Conservation (phyloP, 2,888 invertebrate genomes). For the Synanthedon myopaeformis region DNA sequence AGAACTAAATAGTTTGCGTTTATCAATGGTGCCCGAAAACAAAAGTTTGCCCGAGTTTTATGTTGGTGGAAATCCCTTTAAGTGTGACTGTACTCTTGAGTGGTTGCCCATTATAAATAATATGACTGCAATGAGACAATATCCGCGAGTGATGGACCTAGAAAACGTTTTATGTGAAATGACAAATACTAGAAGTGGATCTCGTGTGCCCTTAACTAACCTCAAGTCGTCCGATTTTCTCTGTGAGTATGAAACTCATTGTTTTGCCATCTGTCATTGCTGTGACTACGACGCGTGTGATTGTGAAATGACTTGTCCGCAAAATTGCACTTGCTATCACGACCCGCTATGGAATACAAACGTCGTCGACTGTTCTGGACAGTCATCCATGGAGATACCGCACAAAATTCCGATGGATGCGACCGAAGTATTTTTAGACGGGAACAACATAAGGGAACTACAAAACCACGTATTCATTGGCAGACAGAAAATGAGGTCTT, state of each 20-base stretch:
- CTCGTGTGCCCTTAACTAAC: conserved; percentile 80
- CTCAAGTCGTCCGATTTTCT: conserved; percentile 88
- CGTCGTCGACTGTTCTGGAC: conserved; percentile 90
- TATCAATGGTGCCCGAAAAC: conserved; percentile 79
- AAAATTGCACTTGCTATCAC: conserved; percentile 93
- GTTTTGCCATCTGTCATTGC: conserved; percentile 94
- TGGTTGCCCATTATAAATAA: conserved; percentile 93
- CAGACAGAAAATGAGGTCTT: conserved; percentile 86
- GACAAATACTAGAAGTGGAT: conserved; percentile 84
- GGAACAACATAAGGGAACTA: conserved; percentile 86
- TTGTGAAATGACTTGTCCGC: conserved; percentile 96
- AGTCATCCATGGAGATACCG: conserved; percentile 82
- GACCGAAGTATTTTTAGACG: conserved; percentile 92
- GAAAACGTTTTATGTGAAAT: conserved; percentile 90
- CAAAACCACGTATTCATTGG: conserved; percentile 91
- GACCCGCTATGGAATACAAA: conserved; percentile 94
- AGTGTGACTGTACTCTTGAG: conserved; percentile 95
- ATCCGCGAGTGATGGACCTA: conserved; percentile 89
- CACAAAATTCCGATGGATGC: conserved; percentile 93
- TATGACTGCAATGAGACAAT: conserved; percentile 83
- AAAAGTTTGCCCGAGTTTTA: conserved; percentile 88
- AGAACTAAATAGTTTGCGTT: conserved; percentile 83
- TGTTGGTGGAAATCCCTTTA: conserved; percentile 92
- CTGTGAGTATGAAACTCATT: conserved; percentile 92
- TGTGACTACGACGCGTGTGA: conserved; percentile 97